Base-by-base conservation (phyloP, 2,888 invertebrate genomes). In the Chaetogeoica ovagalla region DNA sequence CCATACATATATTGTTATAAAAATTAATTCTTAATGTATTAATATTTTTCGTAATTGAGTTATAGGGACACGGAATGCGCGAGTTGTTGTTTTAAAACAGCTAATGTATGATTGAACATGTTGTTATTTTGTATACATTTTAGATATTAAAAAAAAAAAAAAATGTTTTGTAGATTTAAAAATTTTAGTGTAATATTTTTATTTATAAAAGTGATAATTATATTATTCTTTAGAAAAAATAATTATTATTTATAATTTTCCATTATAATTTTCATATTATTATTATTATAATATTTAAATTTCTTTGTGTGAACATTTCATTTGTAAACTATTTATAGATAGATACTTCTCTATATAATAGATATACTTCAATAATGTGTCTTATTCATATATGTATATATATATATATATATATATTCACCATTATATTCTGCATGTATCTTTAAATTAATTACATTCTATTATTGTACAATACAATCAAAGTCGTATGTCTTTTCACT, bases 51-150 rank as follows among this genome's bases (percentile, higher is more conserved):
- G 23, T n/a, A 52, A 52, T 74, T 30, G 37, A n/a, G n/a, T 73
- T 73, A 63, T 52, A 37, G n/a, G n/a, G n/a, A 62, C 52, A 63
- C 21, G 37, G 73, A 52, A 4, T 37, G 30, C 0, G 52, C 2
- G n/a, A 55, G 63, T 57, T 57, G 63, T 57, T 57, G 65, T 39
- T 74, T 65, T 39, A 57, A 57, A 65, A 21, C 39, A 62, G n/a
- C 62, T 43, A 62, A 48, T 8, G 21, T 52, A 30, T 57, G 65
- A 37, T 65, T 39, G n/a, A 52, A 74, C 65, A 65, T 0, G 23
- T 66, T 75, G 66, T 75, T 76, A 68, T 76, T 76, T 76, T 76
- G 13, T 76, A 68, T 76, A 30, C 66, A 59, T 73, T 59, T 68
- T 68, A 48, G 48, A 48, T 13, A 75, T 66, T 57, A 69, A 55